Conservation (phyloP, 1,140 invertebrate species). For the Hyles vespertilio region DNA sequence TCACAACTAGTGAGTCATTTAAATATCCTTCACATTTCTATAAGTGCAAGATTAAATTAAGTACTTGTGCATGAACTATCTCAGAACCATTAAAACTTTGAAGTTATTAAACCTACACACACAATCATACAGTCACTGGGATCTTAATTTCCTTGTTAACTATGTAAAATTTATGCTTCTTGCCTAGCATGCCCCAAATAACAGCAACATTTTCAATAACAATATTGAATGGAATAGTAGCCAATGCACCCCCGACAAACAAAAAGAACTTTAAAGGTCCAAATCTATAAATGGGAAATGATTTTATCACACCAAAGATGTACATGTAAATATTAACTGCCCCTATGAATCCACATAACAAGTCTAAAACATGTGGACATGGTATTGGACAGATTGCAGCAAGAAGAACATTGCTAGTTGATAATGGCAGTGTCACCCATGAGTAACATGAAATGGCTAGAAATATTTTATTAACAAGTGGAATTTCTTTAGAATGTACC, state of each 20-base stretch:
- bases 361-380: constrained; percentile 88
- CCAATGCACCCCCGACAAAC: constrained; percentile 89
- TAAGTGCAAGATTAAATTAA: constrained; percentile 34
- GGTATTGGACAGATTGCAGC: constrained; percentile 91
- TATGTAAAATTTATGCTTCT: constrained; percentile 97
- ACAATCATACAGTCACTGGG: constrained; percentile 75
- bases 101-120: constrained; percentile 23
- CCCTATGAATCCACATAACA: constrained; percentile 91
- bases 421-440: constrained; percentile 96
- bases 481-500: constrained; percentile 92
- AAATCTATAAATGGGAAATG: constrained; percentile 92
- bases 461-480: constrained; percentile 88
- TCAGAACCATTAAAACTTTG: constrained; percentile 26
- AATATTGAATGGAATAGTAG: constrained; percentile 93
- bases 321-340: constrained; percentile 97
- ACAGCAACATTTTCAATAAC: constrained; percentile 96
- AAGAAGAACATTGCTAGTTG: constrained; percentile 91
- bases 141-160: constrained; percentile 92
- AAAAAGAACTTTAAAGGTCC: constrained; percentile 87
- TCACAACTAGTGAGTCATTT: constrained; percentile 18
- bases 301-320: constrained; percentile 96
- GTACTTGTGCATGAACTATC: constrained; percentile 56
- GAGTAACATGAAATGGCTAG: constrained; percentile 94
- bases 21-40: constrained; percentile 18
- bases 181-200: constrained; percentile 92